Evolutionary conservation across 2,797 vertebrate genomes (phyloP).

Genomic region (Sebastes taczanowskii): DNA sequence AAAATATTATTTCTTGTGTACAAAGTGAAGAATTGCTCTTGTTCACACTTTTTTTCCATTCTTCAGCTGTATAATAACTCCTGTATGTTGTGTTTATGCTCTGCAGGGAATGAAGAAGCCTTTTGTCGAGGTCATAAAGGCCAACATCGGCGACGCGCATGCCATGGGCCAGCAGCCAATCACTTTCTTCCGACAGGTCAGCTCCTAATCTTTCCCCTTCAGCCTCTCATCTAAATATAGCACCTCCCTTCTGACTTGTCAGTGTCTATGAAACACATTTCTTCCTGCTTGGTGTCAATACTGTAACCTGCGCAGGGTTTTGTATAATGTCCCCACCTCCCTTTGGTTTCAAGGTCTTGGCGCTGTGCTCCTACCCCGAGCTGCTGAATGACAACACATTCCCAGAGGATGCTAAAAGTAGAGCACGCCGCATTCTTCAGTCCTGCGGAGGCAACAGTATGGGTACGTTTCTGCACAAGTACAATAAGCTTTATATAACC

Average conservation of each 20-base stretch:
- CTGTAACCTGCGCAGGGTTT: background rate
- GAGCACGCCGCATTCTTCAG: slow-evolving; percentile 85
- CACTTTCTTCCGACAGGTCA: slow-evolving; percentile 93
- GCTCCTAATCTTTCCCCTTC: background rate
- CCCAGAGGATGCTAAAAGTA: slow-evolving; percentile 87
- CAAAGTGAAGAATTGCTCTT: background rate
- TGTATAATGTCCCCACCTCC: background rate
- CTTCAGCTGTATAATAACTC: background rate
- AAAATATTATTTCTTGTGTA: background rate
- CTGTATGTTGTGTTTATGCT: slow-evolving; percentile 20
- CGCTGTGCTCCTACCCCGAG: slow-evolving; percentile 87
- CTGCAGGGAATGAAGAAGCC: slow-evolving; percentile 90
- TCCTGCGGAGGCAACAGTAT: slow-evolving; percentile 88
- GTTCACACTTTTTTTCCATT: background rate
- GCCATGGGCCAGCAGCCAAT: slow-evolving; percentile 94
- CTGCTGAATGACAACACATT: slow-evolving; percentile 85
- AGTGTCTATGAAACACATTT: background rate
- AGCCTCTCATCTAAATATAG: slow-evolving; percentile 43
- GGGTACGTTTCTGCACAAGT: slow-evolving; percentile 71
- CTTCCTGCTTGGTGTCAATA: background rate
- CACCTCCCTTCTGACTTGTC: background rate
- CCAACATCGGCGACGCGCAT: slow-evolving; percentile 93
- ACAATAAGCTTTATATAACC: background rate
- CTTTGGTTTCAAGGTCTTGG: slow-evolving; percentile 83
- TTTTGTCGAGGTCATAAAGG: slow-evolving; percentile 89